Evolutionary conservation across 2,888 invertebrate genomes (phyloP).

Genomic region (Lycophotia porphyrea): DNA sequence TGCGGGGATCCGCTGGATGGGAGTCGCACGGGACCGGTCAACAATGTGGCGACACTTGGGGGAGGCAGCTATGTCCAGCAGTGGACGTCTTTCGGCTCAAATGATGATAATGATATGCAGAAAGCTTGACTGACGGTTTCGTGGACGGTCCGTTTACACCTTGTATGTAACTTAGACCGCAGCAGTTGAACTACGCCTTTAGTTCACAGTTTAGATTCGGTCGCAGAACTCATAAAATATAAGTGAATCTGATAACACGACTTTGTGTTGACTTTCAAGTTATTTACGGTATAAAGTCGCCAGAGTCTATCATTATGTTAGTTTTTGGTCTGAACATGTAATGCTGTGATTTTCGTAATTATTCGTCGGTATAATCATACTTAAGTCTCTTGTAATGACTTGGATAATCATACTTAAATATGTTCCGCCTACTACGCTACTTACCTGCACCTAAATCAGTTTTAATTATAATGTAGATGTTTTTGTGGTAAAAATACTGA

Average conservation of each 20-base stretch:
- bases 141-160: too few relatives aligned
- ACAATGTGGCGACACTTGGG: too few relatives aligned
- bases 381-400: conserved; percentile 39
- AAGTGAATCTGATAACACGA: conserved; percentile 62
- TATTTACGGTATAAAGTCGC: conserved; percentile 48
- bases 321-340: conserved; percentile 27
- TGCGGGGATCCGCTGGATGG: too few relatives aligned
- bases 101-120: too few relatives aligned
- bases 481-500: not conserved
- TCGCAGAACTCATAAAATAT: conserved; percentile 60
- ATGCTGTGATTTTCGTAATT: conserved; percentile 34
- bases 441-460: not conserved
- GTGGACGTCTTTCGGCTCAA: too few relatives aligned
- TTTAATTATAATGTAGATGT: conserved; percentile 8
- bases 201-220: conserved; percentile 53
- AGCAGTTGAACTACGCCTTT: not conserved
- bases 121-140: too few relatives aligned
- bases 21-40: too few relatives aligned
- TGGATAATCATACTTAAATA: conserved; percentile 40
- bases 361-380: conserved; percentile 41
- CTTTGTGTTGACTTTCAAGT: conserved; percentile 64
- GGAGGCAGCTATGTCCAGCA: too few relatives aligned
- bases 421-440: not conserved
- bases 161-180: too few relatives aligned
- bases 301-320: conserved; percentile 53